Percentiles rank a stretch among this genome's conserved stretches.
Evolutionary conservation across 2,888 invertebrate genomes (phyloP).

Genomic region (Cyclophora punctaria): DNA sequence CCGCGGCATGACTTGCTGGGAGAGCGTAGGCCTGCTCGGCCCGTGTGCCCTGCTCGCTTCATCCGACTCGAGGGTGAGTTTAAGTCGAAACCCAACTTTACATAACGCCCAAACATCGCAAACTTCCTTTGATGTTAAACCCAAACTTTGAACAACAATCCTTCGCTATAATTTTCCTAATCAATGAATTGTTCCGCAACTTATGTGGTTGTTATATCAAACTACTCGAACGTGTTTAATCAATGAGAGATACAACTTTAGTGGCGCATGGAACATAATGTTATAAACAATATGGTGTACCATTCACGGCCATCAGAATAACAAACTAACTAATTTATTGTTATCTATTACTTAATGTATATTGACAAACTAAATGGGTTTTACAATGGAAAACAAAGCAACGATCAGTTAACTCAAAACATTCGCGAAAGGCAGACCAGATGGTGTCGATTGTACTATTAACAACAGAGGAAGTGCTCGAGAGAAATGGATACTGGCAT

Average conservation of each 20-base stretch:
- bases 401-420: not conserved
- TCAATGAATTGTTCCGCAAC: conserved; percentile 10
- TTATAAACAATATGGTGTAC: too few relatives aligned
- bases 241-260: too few relatives aligned
- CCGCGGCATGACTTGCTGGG: conserved; percentile 70
- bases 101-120: not conserved
- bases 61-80: conserved; percentile 68
- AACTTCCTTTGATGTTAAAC: conserved; percentile 18
- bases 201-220: too few relatives aligned
- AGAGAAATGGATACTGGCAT: conserved; percentile 59
- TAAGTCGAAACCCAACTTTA: conserved; percentile 9
- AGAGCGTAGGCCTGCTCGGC: conserved; percentile 69
- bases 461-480: conserved; percentile 61
- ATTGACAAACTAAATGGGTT: too few relatives aligned
- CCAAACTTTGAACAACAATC: conserved; percentile 19
- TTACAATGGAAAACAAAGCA: conserved; percentile 2
- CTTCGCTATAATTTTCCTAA: conserved; percentile 27
- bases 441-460: conserved; percentile 59
- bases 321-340: too few relatives aligned
- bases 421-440: too few relatives aligned
- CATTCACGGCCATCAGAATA: too few relatives aligned
- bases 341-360: too few relatives aligned
- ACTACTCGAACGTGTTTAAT: too few relatives aligned
- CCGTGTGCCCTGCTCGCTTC: conserved; percentile 70
- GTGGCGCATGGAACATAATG: too few relatives aligned